These are phyloP conservation scores for Pseudotriccus pelzelni DNA, from an alignment of 2,797 vertebrate species.

Conservation along the genomic window DNA sequence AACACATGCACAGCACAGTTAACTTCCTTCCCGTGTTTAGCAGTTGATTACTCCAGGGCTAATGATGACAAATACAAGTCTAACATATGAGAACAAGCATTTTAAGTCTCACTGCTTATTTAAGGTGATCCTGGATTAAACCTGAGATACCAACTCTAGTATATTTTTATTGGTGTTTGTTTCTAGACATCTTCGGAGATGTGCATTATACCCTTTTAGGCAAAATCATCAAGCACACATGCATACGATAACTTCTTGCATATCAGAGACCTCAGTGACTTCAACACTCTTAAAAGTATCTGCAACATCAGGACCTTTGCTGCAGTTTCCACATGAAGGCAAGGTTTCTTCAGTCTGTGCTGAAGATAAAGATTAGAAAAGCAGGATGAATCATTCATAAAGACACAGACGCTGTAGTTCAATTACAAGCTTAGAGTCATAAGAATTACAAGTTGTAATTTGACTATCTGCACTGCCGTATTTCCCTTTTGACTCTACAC, in stretches of 20 bases:
- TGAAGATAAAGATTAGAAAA: constrained; percentile 34
- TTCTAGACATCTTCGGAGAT: background rate
- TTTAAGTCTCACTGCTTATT: background rate
- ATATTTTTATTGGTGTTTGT: background rate
- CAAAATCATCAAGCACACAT: background rate
- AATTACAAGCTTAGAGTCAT: background rate
- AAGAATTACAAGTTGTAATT: background rate
- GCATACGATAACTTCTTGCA: background rate
- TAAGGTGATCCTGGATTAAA: background rate
- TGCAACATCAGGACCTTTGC: background rate
- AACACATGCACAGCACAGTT: background rate
- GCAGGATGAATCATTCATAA: background rate
- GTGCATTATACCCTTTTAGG: background rate
- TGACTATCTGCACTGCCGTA: fast-evolving
- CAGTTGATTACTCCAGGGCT: background rate
- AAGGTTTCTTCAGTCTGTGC: background rate
- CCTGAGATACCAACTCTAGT: background rate
- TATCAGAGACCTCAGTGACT: background rate
- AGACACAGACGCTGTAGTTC: background rate
- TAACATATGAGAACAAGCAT: background rate
- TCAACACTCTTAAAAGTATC: background rate
- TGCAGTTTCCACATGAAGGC: background rate
- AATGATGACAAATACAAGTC: background rate
- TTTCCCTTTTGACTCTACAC: background rate
- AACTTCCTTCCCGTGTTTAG: background rate